phyloP scores from a whole-genome alignment of 1,140 invertebrate species.

The Anoplolepis gracilipes region DNA sequence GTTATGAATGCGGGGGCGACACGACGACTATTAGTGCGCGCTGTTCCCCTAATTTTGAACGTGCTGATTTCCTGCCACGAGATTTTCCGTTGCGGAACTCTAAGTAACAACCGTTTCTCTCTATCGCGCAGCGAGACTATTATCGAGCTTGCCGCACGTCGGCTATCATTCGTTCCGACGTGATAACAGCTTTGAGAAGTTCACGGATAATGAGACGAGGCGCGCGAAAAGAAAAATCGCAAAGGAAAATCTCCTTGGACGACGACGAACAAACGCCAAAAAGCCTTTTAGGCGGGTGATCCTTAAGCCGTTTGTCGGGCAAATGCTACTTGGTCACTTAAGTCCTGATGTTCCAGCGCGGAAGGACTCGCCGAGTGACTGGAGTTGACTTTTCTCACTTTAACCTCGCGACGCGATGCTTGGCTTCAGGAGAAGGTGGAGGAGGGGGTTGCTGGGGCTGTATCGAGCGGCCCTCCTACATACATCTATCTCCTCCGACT shows the following conservation, averaged over 20 bases:
- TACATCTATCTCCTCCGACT: conserved; percentile 86
- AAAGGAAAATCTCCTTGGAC: background rate
- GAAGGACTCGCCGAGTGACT: conserved; percentile 83
- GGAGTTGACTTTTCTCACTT: conserved; percentile 86
- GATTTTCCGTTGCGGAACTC: background rate
- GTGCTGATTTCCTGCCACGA: conserved; percentile 4
- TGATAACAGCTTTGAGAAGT: conserved; percentile 7
- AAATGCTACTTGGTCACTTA: conserved; percentile 43
- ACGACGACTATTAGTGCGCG: conserved; percentile 44
- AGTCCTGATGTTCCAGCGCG: conserved; percentile 77
- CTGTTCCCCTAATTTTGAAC: conserved; percentile 35
- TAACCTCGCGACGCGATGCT: conserved; percentile 86
- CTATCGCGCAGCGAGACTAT: background rate
- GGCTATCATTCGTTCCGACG: background rate
- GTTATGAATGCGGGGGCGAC: conserved; percentile 40
- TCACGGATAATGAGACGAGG: conserved; percentile 27
- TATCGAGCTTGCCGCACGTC: conserved; percentile 18
- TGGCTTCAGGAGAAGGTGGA: conserved; percentile 82
- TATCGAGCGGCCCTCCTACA: conserved; percentile 86
- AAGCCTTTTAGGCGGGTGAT: conserved; percentile 32
- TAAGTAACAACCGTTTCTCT: conserved; percentile 9
- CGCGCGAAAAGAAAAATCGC: conserved; percentile 2
- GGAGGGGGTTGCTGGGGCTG: conserved; percentile 85
- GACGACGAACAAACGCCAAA: conserved; percentile 19
- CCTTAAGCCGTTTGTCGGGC: conserved; percentile 54